These are phyloP conservation scores for Heloderma charlesbogerti DNA, from an alignment of 2,113 vertebrate species.

Conservation along the genomic window DNA sequence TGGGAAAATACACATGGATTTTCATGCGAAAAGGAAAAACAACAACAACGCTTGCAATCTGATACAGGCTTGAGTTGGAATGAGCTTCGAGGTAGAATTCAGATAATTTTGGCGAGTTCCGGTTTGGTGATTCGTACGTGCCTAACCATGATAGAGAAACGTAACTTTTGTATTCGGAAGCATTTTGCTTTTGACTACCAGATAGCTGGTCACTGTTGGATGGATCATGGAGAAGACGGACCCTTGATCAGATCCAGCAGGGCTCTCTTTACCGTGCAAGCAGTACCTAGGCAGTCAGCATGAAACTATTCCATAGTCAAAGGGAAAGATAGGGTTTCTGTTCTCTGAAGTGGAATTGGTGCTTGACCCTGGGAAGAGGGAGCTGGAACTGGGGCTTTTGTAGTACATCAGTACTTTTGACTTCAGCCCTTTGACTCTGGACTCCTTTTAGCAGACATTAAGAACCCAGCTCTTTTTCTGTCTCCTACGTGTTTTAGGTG, in stretches of 20 bases:
- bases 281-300: background rate
- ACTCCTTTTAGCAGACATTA: background rate
- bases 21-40: too few species aligned
- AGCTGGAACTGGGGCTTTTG: background rate
- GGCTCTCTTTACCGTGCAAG: background rate
- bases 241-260: background rate
- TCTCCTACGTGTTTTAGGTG: constrained; percentile 14
- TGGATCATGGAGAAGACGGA: too few species aligned
- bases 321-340: background rate
- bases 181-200: too few species aligned
- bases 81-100: too few species aligned
- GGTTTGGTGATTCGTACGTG: too few species aligned
- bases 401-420: background rate
- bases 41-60: too few species aligned
- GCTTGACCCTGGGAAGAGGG: background rate
- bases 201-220: background rate
- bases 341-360: background rate
- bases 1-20: too few species aligned
- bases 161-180: background rate
- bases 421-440: background rate
- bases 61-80: too few species aligned
- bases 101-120: too few species aligned
- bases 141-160: too few species aligned
- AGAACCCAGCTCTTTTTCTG: constrained; percentile 6
- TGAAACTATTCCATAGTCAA: background rate